phyloP scores from a whole-genome alignment of 2,113 vertebrate species.

The Cnemophilus loriae region DNA sequence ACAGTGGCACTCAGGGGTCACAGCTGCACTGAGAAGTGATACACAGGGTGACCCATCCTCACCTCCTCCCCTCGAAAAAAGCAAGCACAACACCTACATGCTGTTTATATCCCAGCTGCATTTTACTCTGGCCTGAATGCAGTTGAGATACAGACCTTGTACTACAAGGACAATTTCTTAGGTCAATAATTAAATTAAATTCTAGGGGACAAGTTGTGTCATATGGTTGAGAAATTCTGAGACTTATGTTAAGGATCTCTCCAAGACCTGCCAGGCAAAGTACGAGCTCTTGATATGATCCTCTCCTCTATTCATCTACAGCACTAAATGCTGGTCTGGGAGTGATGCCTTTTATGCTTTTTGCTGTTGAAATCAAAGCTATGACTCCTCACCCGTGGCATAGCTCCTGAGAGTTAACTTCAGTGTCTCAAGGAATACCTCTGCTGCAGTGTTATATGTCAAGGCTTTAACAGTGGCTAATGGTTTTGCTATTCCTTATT shows the following conservation, averaged over 20 bases:
- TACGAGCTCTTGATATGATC: not conserved
- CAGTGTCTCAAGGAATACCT: not conserved
- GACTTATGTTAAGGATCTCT: not conserved
- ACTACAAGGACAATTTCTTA: not conserved
- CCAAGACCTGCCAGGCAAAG: accelerated
- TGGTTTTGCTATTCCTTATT: conserved; percentile 29
- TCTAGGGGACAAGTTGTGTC: not conserved
- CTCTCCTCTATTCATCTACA: not conserved
- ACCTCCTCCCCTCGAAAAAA: not conserved
- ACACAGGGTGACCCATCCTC: not conserved
- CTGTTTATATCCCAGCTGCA: not conserved
- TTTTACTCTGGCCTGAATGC: not conserved
- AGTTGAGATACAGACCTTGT: not conserved
- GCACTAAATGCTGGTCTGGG: not conserved
- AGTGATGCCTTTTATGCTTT: not conserved
- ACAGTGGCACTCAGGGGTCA: not conserved
- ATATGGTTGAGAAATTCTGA: not conserved
- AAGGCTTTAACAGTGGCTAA: not conserved
- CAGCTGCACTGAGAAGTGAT: accelerated
- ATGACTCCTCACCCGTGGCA: not conserved
- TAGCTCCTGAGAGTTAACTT: not conserved
- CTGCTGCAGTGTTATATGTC: not conserved
- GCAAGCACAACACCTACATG: not conserved
- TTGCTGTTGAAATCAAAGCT: not conserved
- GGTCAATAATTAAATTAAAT: not conserved